Base-by-base conservation (phyloP, 2,797 vertebrate genomes). In the Thamnophis elegans region DNA sequence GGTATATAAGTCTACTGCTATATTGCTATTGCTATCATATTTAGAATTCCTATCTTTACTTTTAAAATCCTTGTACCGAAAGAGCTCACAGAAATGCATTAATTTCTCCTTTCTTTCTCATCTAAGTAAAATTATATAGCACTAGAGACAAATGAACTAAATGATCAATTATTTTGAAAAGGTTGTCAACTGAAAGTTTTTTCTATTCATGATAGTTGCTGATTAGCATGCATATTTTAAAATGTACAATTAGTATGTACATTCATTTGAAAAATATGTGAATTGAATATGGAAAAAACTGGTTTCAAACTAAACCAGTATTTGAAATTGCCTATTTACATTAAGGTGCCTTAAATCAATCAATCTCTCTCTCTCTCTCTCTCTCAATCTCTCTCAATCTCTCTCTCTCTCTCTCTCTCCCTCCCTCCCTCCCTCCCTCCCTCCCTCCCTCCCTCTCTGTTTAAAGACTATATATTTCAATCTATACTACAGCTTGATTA, bases 191-290 rank as follows among this genome's bases (percentile, higher is more conserved):
- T 53, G 85, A 91, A 86, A 47, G 85, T 91, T n/a, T 65, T 86
- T 86, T 91, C 42, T 53, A 26, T 59, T 91, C 32, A 85, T 51
- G 58, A n/a, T 62, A 12, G 13, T 13, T 59, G 10, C 56, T 86
- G n/a, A 91, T 91, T 87, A 87, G 12, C 26, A 87, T 87, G 85
- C 59, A 91, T n/a, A 85, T 87, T 87, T 87, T 90, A 85, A 90
- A 58, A 90, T 60, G 73, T 14, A 60, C 59, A 91, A 87, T 62
- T 55, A 65, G n/a, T 36, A 54, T 42, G n/a, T 25, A n/a, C 54
- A 22, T 91, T 65, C 62, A 85, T 65, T 55, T 60, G 26, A 51
- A 32, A 86, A 87, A 36, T 51, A 55, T 28, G 11, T 86, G 22
- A 87, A 65, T 86, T 86, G 20, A 14, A 36, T 65, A 65, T 65